Evolutionary conservation across 2,888 invertebrate genomes (phyloP), one percentile per base, ranked within the genome.

Genomic region (Acanthacorydalis orientalis): DNA sequence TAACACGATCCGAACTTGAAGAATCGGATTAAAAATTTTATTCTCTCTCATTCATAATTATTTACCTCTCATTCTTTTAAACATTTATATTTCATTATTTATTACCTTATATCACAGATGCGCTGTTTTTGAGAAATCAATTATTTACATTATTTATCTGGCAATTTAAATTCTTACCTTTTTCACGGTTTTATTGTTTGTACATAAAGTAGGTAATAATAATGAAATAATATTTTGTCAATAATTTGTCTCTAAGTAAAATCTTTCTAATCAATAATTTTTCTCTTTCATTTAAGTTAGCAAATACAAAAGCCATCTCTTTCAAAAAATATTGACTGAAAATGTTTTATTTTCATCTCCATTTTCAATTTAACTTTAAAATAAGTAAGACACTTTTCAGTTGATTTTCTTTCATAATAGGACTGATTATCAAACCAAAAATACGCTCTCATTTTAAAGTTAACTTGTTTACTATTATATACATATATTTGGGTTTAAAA

Each of bases 31-130:
- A 12, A 14, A n/a, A 12, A 14, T 14, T 12, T 12, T 37, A 9
- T 8, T 37, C 10, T 9, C 14, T 37, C n/a, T 37, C 37, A 14
- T 37, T 37, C 23, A 23, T 23, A 23, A 23, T 23, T 23, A 23
- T 37, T 37, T 37, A 14, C 14, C 37, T 12, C 37, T n/a, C 14
- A 37, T 12, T 14, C n/a, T 14, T 12, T 37, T 37, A 12, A 37
- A 37, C n/a, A 37, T 12, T 12, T 4, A 34, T 33, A 43, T 43
- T 43, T 43, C 43, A 43, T 43, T 43, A 43, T 31, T 31, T 31
- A 43, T 43, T 43, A 43, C 43, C 43, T 43, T 43, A 43, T 43
- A 43, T 43, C 43, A 43, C 43, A 43, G 43, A 43, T 43, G 43
- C 34, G 43, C 43, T 43, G 43, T 43, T 43, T 33, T 43, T 37